These are phyloP conservation scores for Cephus sareptanus DNA, from an alignment of 2,888 invertebrate genomes.

Conservation along the genomic window DNA sequence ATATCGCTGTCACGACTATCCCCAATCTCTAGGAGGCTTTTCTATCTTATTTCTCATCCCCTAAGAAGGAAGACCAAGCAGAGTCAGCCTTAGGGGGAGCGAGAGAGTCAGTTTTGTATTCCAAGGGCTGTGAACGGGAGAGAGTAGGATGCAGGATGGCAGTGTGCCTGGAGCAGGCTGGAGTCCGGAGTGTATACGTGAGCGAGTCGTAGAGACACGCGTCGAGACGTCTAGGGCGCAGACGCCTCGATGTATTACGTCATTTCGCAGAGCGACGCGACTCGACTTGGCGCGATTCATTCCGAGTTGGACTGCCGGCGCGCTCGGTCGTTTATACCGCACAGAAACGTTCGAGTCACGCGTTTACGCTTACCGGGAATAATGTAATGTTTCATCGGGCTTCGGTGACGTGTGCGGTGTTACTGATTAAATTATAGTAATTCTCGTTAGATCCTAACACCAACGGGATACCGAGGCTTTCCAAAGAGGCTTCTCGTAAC, in stretches of 20 bases:
- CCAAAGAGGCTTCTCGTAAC: background rate
- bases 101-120: background rate
- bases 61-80: background rate
- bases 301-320: slow-evolving; percentile 51
- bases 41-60: background rate
- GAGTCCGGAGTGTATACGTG: background rate
- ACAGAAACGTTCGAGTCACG: background rate
- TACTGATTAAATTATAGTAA: background rate
- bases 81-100: background rate
- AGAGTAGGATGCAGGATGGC: background rate
- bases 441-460: background rate
- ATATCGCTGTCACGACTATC: slow-evolving; percentile 6
- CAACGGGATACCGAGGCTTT: background rate
- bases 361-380: background rate
- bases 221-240: slow-evolving; percentile 25
- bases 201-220: slow-evolving; percentile 25
- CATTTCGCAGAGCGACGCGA: slow-evolving; percentile 7
- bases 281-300: slow-evolving; percentile 36
- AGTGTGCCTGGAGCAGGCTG: background rate
- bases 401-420: background rate
- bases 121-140: background rate
- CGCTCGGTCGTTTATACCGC: slow-evolving; percentile 36
- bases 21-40: slow-evolving; percentile 1
- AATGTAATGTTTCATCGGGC: background rate
- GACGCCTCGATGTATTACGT: slow-evolving; percentile 29